Percentiles rank a stretch among this genome's conserved stretches.
Evolutionary conservation across 2,113 vertebrate genomes (phyloP).

Genomic region (Crotophaga sulcirostris): DNA sequence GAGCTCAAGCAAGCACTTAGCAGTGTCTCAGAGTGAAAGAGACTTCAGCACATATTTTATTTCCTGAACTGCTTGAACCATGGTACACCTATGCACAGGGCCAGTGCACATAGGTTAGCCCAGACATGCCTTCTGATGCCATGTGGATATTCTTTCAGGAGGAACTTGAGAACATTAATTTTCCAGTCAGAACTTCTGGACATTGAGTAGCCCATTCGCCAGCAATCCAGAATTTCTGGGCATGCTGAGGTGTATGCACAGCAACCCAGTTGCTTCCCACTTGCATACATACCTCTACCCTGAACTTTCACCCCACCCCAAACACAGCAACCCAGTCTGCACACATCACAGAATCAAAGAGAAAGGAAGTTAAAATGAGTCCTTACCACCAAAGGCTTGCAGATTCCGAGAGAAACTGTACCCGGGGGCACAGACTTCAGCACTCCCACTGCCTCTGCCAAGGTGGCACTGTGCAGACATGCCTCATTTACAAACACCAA

Average conservation of each 20-base stretch:
- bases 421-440: slow-evolving; percentile 87
- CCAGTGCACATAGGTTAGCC: accelerated
- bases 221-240: background rate
- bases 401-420: slow-evolving; percentile 85
- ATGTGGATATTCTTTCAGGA: background rate
- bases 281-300: accelerated
- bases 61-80: background rate
- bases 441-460: slow-evolving; percentile 88
- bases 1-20: background rate
- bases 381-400: slow-evolving; percentile 89
- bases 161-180: background rate
- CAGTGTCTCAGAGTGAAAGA: background rate
- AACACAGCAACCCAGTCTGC: background rate
- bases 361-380: background rate
- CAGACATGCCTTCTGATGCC: background rate
- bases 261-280: background rate
- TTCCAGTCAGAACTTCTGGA: background rate
- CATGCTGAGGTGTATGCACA: accelerated
- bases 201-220: background rate
- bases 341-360: accelerated
- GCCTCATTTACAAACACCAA: slow-evolving; percentile 89
- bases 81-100: background rate
- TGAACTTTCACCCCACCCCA: background rate
- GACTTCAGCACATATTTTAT: background rate
- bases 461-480: slow-evolving; percentile 73